Base-by-base conservation (phyloP, 2,888 invertebrate genomes). In the Hipparchia semele region DNA sequence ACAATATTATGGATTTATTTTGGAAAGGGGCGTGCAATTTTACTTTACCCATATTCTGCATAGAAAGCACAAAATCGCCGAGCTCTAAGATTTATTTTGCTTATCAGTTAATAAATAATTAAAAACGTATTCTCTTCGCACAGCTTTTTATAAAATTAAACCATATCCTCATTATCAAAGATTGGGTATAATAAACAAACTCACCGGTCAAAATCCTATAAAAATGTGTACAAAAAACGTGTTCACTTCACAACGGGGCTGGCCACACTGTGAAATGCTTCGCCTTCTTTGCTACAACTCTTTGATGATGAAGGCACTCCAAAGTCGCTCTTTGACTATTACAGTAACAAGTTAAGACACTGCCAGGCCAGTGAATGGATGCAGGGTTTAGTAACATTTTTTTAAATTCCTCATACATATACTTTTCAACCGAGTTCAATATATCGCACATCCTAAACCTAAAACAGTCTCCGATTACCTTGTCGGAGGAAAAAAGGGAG, bases 181-280 rank as follows among this genome's bases (percentile, higher is more conserved):
- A 23, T 58, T 2, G 13, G 6, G 53, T 45, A 54, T 39, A 23
- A 12, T n/a, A 61, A 10, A 69, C 39, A 23, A 73, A 72, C 74
- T 76, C 70, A 74, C 76, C 12, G 69, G 65, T 71, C 13, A 64
- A 69, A 65, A 71, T 75, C 68, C 74, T 67, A 54, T 56, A n/a
- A 54, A 68, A 68, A 65, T 45, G 46, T 61, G 7, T 71, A 13
- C 51, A 10, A 49, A 45, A 66, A 78, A 79, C 83, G 84, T 82
- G 75, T 80, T 79, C 78, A 78, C 79, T 71, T 76, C 80, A 79
- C 81, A 67, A 80, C 83, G 82, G 71, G 68, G 79, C 73, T 80
- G 69, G 73, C 74, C 61, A 74, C 75, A 89, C 88, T 90, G 87
- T 71, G 74, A 74, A 76, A 75, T 59, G 60, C 49, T 23, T 23